Base-by-base conservation (phyloP, 2,797 vertebrate genomes). In the Neosilurus mollespiculum region DNA sequence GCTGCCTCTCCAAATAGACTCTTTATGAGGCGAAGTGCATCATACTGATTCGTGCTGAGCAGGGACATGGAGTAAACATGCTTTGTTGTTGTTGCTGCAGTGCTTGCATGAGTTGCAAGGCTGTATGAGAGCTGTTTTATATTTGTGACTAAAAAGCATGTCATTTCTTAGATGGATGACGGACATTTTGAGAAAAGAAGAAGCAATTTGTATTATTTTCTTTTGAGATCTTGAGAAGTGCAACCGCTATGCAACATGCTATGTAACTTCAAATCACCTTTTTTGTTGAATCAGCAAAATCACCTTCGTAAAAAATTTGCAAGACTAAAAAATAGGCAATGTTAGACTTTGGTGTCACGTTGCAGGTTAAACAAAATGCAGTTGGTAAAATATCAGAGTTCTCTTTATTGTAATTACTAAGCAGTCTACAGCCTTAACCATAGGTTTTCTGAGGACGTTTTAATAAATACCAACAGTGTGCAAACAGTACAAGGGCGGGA, bases 11-110 rank as follows among this genome's bases (percentile, higher is more conserved):
- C 90, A 91, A 91, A 92, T 91, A 92, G 90, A 88, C 90, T 92
- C 90, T 91, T 91, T 91, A 89, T 85, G 84, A 84, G 90, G 88
- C 84, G 86, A 85, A 85, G 88, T 91, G 88, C 88, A 91, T 91
- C 90, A 89, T 87, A 92, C 90, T 91, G 93, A 94, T 93, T 93
- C 92, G 90, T 91, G 87, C 90, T 89, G 91, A 93, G 91, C 92
- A 89, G 90, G 90, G 92, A 92, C 88, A 88, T 87, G 90, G 91
- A 93, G 92, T 90, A 89, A 92, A 91, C 89, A 87, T 88, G 87
- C 88, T 89, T 89, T 87, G 82, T 82, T 71, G 87, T 85, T 86
- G 73, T 54, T 67, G 81, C 83, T 84, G 64, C 65, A 81, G 80
- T 85, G 66, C 24, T 64, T 86, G 80, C 77, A 81, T 53, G 67